Conservation (phyloP, 2,113 vertebrate species). For the Mus spicilegus region DNA sequence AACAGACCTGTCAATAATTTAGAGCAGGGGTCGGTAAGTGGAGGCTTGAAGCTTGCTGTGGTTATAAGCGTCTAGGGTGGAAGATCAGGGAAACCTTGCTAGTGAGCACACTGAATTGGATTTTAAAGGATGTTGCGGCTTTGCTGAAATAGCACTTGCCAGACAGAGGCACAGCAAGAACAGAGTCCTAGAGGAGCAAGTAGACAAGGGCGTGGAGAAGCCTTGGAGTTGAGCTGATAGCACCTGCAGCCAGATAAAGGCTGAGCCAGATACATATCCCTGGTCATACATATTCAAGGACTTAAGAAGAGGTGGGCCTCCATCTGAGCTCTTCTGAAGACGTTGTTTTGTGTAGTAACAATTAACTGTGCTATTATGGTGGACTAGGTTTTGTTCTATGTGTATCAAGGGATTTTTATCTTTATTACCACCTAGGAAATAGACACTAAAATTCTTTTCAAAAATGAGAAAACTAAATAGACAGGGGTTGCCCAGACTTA, state of each 20-base stretch:
- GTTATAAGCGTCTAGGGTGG: neutral
- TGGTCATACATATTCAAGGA: neutral
- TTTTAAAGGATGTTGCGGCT: neutral
- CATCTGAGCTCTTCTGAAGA: conserved; percentile 20
- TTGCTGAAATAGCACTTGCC: neutral
- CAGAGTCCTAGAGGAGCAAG: neutral
- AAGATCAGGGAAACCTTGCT: neutral
- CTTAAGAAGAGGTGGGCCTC: neutral
- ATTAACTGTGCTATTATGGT: neutral
- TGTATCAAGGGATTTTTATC: neutral
- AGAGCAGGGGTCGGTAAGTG: neutral
- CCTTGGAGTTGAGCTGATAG: neutral
- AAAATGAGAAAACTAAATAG: neutral
- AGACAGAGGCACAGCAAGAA: neutral
- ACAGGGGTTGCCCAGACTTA: neutral
- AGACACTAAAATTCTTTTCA: neutral
- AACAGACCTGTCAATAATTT: neutral
- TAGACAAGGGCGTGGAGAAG: neutral
- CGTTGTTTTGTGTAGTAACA: neutral
- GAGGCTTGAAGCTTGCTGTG: neutral
- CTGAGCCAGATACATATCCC: neutral
- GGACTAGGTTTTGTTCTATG: neutral
- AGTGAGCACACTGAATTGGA: neutral
- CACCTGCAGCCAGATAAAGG: neutral
- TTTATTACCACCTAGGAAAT: neutral